These are phyloP conservation scores for Callipepla californica DNA, from an alignment of 2,113 vertebrate species.

Conservation along the genomic window DNA sequence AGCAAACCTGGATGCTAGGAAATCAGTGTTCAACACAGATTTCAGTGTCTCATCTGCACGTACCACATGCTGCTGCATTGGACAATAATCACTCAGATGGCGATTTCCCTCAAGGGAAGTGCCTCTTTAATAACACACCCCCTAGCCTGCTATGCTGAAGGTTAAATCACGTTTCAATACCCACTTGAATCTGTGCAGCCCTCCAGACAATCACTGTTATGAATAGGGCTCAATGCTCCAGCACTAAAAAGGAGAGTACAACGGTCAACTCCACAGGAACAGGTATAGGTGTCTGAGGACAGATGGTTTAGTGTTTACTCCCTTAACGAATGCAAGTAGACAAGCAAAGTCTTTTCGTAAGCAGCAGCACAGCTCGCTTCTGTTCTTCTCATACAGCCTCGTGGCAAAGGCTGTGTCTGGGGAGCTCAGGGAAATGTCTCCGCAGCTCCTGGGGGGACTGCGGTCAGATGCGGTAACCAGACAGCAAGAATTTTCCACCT, in stretches of 20 bases:
- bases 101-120: neutral
- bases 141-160: neutral
- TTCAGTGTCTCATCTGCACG: neutral
- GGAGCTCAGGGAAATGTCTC: constrained; percentile 6
- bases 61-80: neutral
- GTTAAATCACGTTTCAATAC: neutral
- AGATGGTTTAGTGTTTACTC: fast-evolving
- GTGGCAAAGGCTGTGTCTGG: constrained; percentile 30
- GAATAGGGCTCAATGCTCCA: neutral
- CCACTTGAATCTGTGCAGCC: neutral
- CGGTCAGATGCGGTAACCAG: constrained; percentile 12
- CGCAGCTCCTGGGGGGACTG: neutral
- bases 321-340: neutral
- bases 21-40: neutral
- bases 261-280: neutral
- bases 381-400: neutral
- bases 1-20: neutral
- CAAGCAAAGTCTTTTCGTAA: neutral
- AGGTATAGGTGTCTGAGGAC: neutral
- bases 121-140: neutral
- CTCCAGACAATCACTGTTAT: neutral
- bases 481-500: constrained; percentile 29
- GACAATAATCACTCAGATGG: neutral
- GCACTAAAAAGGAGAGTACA: neutral
- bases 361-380: neutral